Evolutionary conservation across 2,113 vertebrate species (phyloP).

Genomic region (Hepsetus odoe): DNA sequence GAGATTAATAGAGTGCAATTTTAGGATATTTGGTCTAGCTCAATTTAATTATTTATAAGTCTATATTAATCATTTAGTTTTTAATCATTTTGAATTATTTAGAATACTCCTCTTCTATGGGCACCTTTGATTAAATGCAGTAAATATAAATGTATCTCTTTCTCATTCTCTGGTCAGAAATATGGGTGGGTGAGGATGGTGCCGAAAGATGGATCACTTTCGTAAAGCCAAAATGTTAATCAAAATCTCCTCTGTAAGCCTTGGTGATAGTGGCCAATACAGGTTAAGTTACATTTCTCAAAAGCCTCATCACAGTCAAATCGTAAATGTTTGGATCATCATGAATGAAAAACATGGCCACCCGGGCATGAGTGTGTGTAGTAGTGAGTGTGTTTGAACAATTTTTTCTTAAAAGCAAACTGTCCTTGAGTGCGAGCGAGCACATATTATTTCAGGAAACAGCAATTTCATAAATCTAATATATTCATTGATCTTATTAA

Average conservation of each 20-base stretch:
- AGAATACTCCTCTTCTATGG: no score
- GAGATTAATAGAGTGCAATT: no score
- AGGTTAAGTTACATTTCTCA: background rate
- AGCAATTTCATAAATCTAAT: slow-evolving; percentile 77
- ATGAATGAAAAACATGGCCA: background rate
- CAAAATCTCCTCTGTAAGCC: background rate
- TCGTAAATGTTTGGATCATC: slow-evolving; percentile 5
- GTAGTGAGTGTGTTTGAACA: slow-evolving; percentile 56
- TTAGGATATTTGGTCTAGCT: no score
- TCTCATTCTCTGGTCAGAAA: background rate
- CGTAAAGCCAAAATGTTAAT: background rate
- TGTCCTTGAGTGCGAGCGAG: slow-evolving; percentile 56
- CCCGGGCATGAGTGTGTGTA: background rate
- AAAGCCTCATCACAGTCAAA: background rate
- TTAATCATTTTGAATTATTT: no score
- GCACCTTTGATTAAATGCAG: background rate
- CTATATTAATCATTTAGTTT: no score
- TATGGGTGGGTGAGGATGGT: background rate
- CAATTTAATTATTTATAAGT: no score
- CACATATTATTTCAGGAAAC: slow-evolving; percentile 57
- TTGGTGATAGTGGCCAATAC: background rate
- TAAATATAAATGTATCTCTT: slow-evolving; percentile 7
- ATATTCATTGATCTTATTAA: slow-evolving; percentile 70
- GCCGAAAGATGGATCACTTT: background rate
- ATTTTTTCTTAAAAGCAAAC: slow-evolving; percentile 65